Evolutionary conservation across 1,140 invertebrate species (phyloP).

Genomic region (Solenopsis fugax): DNA sequence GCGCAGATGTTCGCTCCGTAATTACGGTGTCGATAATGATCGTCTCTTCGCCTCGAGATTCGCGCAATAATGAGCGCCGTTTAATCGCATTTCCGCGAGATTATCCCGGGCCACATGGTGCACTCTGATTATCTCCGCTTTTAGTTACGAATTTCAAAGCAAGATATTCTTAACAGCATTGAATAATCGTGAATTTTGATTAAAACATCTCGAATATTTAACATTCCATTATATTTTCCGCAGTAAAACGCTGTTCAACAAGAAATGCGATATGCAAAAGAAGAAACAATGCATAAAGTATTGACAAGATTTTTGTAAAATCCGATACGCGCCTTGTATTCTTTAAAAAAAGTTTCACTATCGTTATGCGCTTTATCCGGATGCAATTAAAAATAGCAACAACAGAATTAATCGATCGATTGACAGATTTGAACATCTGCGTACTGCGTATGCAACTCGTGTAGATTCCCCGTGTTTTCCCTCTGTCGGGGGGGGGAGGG

Average conservation of each 20-base stretch:
- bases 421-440: constrained; percentile 14
- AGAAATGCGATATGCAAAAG: not conserved
- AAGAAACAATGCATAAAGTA: not conserved
- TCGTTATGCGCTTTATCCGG: not conserved
- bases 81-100: constrained; percentile 53
- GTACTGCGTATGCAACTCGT: not conserved
- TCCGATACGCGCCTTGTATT: not conserved
- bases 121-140: constrained; percentile 41
- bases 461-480: constrained; percentile 13
- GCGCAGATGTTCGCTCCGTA: constrained; percentile 46
- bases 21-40: constrained; percentile 61
- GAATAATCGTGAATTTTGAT: constrained; percentile 22
- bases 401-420: constrained; percentile 26
- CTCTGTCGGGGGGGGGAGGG: too few relatives aligned
- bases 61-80: constrained; percentile 57
- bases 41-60: constrained; percentile 44
- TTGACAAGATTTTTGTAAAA: constrained; percentile 17
- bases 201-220: constrained; percentile 25
- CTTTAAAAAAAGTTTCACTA: not conserved
- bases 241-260: not conserved
- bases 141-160: constrained; percentile 18
- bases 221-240: not conserved
- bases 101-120: constrained; percentile 21
- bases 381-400: constrained; percentile 50
- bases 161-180: constrained; percentile 8